Evolutionary conservation across 1,140 invertebrate genomes (phyloP).

Genomic region (Pseudomyrmex sp.): DNA sequence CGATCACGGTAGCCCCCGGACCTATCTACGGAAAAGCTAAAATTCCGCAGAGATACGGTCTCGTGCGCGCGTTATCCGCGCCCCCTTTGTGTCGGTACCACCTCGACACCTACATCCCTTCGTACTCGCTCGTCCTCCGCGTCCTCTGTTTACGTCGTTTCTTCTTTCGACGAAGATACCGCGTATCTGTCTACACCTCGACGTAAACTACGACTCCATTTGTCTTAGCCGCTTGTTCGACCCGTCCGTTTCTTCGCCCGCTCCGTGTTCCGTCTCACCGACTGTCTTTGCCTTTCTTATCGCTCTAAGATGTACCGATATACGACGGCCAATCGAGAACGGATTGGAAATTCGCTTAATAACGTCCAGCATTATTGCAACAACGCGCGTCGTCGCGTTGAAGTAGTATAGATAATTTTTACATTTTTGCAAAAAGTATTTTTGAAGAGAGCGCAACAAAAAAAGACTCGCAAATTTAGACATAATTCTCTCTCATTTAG

Average conservation of each 20-base stretch:
- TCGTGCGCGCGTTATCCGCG: slow-evolving; percentile 49
- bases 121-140: slow-evolving; percentile 45
- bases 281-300: slow-evolving; percentile 39
- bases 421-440: not conserved
- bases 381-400: not conserved
- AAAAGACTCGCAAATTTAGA: not conserved
- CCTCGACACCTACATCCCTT: slow-evolving; percentile 58
- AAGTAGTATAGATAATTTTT: not conserved
- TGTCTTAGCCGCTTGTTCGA: slow-evolving; percentile 16
- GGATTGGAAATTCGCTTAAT: slow-evolving; percentile 37
- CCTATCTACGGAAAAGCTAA: slow-evolving; percentile 15
- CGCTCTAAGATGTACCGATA: not conserved
- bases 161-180: slow-evolving; percentile 54
- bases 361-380: not conserved
- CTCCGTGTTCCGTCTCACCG: not conserved
- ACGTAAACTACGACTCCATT: slow-evolving; percentile 52
- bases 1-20: slow-evolving; percentile 25
- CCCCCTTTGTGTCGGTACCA: slow-evolving; percentile 2
- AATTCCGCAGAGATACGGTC: slow-evolving; percentile 61
- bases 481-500: not conserved
- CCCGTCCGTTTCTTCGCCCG: not conserved
- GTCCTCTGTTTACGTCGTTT: slow-evolving; percentile 68
- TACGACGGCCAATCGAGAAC: not conserved
- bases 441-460: not conserved
- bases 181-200: slow-evolving; percentile 42